Evolutionary conservation across 2,888 invertebrate genomes (phyloP).

Genomic region (Theodoxus fluviatilis): DNA sequence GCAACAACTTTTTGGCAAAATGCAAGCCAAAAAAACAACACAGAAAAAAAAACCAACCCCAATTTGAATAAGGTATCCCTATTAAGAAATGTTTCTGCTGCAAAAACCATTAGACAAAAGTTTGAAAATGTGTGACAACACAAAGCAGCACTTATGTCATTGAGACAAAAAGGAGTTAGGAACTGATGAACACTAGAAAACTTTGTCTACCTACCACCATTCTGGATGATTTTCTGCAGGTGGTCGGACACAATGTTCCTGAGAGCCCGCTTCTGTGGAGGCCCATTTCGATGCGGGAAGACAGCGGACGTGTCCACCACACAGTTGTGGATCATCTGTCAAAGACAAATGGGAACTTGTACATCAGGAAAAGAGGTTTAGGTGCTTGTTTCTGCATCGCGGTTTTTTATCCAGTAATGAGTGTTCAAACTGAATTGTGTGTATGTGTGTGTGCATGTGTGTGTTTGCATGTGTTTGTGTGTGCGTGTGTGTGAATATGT

Average conservation of each 20-base stretch:
- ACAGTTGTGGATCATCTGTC: constrained; percentile 80
- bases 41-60: too few relatives aligned
- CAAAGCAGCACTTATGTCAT: too few relatives aligned
- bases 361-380: background rate
- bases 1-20: too few relatives aligned
- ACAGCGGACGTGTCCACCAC: constrained; percentile 94
- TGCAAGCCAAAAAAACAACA: too few relatives aligned
- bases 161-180: background rate
- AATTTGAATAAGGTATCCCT: too few relatives aligned
- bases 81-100: too few relatives aligned
- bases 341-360: constrained; percentile 21
- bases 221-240: constrained; percentile 90
- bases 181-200: constrained; percentile 25
- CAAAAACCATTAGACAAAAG: too few relatives aligned
- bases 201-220: constrained; percentile 71
- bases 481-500: background rate
- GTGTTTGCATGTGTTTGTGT: too few relatives aligned
- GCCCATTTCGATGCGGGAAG: constrained; percentile 93
- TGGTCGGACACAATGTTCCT: constrained; percentile 85
- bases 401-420: background rate
- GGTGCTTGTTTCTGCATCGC: background rate
- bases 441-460: background rate
- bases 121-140: too few relatives aligned
- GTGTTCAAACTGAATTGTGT: too few relatives aligned
- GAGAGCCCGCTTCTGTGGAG: constrained; percentile 88